Percentiles rank a stretch among this genome's conserved stretches.
Evolutionary conservation across 2,113 vertebrate genomes (phyloP).

Genomic region (Typhlomys cinereus): DNA sequence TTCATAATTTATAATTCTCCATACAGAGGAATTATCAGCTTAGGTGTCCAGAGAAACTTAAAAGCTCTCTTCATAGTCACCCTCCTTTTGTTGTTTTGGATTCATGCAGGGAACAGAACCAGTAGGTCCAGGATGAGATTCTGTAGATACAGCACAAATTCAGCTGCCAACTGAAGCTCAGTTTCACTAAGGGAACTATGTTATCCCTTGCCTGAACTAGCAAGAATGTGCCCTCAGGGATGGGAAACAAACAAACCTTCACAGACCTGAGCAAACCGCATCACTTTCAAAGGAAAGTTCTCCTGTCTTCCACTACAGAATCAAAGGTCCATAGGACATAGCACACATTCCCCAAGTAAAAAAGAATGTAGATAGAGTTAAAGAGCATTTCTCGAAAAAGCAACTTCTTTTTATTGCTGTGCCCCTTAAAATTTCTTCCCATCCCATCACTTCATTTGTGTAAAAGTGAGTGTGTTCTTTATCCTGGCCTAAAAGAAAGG

Average conservation of each 20-base stretch:
- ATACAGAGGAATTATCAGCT: background rate
- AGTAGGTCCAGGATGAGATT: background rate
- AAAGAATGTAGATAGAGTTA: background rate
- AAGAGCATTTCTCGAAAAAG: background rate
- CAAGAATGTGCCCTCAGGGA: background rate
- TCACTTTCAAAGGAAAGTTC: background rate
- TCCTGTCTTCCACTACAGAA: background rate
- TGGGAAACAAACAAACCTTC: background rate
- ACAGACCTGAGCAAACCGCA: background rate
- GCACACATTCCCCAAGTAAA: background rate
- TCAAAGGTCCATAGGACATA: background rate
- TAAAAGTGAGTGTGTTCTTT: background rate
- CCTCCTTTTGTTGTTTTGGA: background rate
- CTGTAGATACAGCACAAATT: conserved; percentile 6
- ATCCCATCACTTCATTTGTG: background rate
- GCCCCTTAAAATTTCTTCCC: background rate
- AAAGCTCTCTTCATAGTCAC: background rate
- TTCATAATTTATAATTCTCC: too few relatives aligned
- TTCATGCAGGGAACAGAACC: background rate
- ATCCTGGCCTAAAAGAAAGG: background rate
- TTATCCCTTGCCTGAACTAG: background rate
- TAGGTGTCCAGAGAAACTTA: background rate
- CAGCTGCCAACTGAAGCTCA: background rate
- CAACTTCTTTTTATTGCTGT: conserved; percentile 9
- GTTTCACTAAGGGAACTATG: background rate